Evolutionary conservation across 1,140 invertebrate species (phyloP), one percentile per base, ranked within the genome.

Genomic region (Lepidotrigona ventralis): DNA sequence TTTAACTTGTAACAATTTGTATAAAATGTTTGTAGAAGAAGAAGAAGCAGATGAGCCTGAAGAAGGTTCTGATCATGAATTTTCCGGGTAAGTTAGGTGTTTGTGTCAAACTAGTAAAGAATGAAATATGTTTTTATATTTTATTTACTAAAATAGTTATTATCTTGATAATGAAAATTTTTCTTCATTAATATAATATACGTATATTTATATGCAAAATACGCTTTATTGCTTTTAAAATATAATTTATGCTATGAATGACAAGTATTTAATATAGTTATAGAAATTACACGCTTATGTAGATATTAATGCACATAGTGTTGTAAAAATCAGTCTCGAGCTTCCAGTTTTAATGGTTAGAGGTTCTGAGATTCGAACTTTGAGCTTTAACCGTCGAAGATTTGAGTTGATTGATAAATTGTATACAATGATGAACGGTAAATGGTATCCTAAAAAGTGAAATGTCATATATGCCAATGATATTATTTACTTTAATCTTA

Each of bases 1-100:
- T 39, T 39, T 39, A 39, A 72, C 23, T 79, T 71, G 63, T 77
- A n/a, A 79, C 3, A n/a, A 60, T n/a, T 71, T 71, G 66, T 81
- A 69, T 33, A 76, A 85, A 69, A 53, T 77, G 5, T 86, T 93
- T 93, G 60, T 88, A 94, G 95, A 96, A 91, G 95, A 96, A 88
- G 95, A 96, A 81, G 95, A 95, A 79, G 95, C 95, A 72, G 95
- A 96, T 84, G 95, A 96, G 76, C 94, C 93, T 33, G 95, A 95
- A 75, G 95, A 96, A 60, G 95, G 95, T 87, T 96, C 95, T 33
- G 95, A 96, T 92, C 95, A 95, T 86, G 95, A 96, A 85, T 95
- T 95, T 89, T 92, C 94, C 53, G 91, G 95, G 93, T 94, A 94
- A 95, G 93, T 93, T 94, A 77, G 84, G 78, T 81, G 77, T 88